Evolutionary conservation across 2,797 vertebrate genomes (phyloP), one percentile per base, ranked within the genome.

Genomic region (Balearica regulorum): DNA sequence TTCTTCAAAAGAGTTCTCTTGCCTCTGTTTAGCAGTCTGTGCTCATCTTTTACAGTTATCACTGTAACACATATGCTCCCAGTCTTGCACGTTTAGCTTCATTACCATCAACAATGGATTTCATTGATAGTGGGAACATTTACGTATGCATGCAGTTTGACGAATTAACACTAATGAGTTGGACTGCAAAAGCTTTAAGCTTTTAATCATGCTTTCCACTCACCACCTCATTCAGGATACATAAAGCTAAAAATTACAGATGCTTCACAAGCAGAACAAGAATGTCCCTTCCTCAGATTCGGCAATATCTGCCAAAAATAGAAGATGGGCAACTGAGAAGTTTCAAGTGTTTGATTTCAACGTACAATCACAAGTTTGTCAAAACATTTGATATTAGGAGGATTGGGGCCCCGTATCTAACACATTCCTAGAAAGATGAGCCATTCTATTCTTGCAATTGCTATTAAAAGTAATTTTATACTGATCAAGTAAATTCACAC

Each of bases 181-280:
- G 17, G 73, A 89, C 68, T 43, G 55, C 77, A 94, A 96, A 83
- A 90, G 73, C 62, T 77, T 87, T 87, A 83, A 90, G 73, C 62
- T 77, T 87, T 87, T 91, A 81, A 82, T 61, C 12, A 1, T n/a
- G 62, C 16, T 66, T 81, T 72, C 80, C 28, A 43, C 76, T 78
- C 73, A 87, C 46, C 43, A 87, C 17, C 29, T 82, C 46, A 31
- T 72, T 69, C 62, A 54, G 33, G 19, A 81, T 11, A 78, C 15
- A 28, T 0, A 69, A 6, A 7, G 22, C 73, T 76, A 65, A 75
- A 64, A 90, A 64, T 29, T 10, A 39, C 46, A 79, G 29, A 78
- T 24, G 46, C 33, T 82, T 66, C 66, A 51, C 3, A 7, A 75
- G 29, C 26, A 46, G 33, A 80, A 81, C 7, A 76, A 48, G 11